Percentiles rank a stretch among this genome's conserved stretches.
These are phyloP conservation scores for Dicrostonyx torquatus DNA, from an alignment of 2,797 vertebrate species.

Conservation along the genomic window DNA sequence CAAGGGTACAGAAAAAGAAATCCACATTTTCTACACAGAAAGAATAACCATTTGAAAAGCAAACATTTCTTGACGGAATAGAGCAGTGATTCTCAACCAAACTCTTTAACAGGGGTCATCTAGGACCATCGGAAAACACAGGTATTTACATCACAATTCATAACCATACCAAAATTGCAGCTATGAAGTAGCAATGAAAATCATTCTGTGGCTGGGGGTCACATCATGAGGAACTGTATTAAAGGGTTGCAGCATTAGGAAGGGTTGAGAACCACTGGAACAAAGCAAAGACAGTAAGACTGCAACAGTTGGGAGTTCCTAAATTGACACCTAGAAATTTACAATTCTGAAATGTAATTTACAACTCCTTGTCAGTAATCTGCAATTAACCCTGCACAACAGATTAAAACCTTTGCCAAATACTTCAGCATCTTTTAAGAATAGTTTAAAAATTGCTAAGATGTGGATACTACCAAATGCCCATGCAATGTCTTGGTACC, in stretches of 20 bases:
- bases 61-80: background rate
- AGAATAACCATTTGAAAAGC: slow-evolving; percentile 44
- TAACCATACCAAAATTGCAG: background rate
- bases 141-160: background rate
- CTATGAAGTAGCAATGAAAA: background rate
- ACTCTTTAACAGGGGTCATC: background rate
- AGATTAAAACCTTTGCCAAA: slow-evolving; percentile 59
- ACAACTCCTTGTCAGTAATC: slow-evolving; percentile 28
- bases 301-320: background rate
- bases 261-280: background rate
- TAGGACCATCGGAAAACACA: background rate
- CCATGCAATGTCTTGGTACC: background rate
- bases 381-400: slow-evolving; percentile 27
- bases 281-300: background rate
- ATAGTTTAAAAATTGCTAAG: slow-evolving; percentile 19
- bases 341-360: slow-evolving; percentile 31
- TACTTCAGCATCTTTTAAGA: background rate
- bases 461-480: background rate
- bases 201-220: background rate
- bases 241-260: background rate
- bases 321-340: slow-evolving; percentile 42
- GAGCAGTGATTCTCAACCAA: background rate
- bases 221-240: background rate
- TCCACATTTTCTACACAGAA: background rate
- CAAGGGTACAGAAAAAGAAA: slow-evolving; percentile 1